A percentile compares a stretch with the other conserved stretches of the same genome.
Conservation (phyloP, 1,140 invertebrate genomes). For the Tetragnatha versicolor region DNA sequence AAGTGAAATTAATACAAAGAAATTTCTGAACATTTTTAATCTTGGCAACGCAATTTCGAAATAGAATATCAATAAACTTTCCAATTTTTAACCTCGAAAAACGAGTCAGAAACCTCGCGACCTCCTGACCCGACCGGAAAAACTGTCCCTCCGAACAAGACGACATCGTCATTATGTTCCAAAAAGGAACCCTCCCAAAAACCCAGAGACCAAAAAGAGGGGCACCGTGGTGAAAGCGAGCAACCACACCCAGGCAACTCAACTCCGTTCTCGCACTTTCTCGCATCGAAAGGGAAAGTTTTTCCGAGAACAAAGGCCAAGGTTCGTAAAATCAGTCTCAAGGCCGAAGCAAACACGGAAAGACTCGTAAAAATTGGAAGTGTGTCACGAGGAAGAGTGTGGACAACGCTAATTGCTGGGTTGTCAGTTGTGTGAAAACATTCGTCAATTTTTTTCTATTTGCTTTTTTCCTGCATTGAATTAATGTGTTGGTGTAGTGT, state of each 20-base stretch:
- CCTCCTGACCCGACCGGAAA: neutral
- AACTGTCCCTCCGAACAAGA: too few species aligned
- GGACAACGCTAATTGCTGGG: neutral
- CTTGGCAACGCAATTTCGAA: too few species aligned
- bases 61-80: too few species aligned
- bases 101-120: too few species aligned
- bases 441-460: neutral
- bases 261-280: neutral
- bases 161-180: too few species aligned
- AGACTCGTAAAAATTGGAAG: neutral
- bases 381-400: constrained; percentile 6
- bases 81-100: too few species aligned
- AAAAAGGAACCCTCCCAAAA: too few species aligned
- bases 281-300: neutral
- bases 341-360: neutral
- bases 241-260: neutral
- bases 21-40: too few species aligned
- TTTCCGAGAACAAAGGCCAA: constrained; percentile 8
- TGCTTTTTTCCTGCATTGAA: neutral
- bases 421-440: neutral
- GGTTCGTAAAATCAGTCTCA: neutral
- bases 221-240: neutral
- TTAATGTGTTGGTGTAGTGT: too few species aligned
- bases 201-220: neutral
- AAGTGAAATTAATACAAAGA: too few species aligned